Conservation (phyloP, 2,113 vertebrate genomes). For the Misgurnus anguillicaudatus region DNA sequence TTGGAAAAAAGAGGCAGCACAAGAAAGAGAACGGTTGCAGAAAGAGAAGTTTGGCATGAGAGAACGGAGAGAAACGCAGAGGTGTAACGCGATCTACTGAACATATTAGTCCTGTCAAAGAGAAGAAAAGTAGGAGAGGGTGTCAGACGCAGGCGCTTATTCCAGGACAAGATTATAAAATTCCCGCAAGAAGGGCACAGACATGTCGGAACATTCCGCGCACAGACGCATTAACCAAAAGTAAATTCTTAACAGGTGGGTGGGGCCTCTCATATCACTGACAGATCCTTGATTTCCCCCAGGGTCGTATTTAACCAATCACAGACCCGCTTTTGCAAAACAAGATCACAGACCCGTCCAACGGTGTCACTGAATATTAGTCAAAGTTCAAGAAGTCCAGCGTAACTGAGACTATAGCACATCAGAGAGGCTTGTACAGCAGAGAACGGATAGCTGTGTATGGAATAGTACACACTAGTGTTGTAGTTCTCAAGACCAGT, state of each 20-base stretch:
- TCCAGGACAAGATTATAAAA: constrained; percentile 77
- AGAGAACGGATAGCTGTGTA: background rate
- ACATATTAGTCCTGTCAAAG: constrained; percentile 77
- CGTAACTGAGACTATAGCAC: background rate
- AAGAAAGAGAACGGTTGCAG: constrained; percentile 45
- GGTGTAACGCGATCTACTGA: constrained; percentile 71
- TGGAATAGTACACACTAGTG: background rate
- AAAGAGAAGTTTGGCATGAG: constrained; percentile 49
- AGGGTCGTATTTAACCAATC: constrained; percentile 32
- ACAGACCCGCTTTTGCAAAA: constrained; percentile 30
- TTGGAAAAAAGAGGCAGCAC: constrained; percentile 39
- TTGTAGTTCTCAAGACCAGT: no score
- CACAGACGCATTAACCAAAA: constrained; percentile 49
- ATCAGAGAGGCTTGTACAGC: background rate
- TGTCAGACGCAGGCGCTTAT: constrained; percentile 74
- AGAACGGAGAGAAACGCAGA: constrained; percentile 29
- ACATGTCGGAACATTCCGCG: constrained; percentile 72
- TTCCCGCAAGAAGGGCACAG: constrained; percentile 73
- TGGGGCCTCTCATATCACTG: constrained; percentile 70
- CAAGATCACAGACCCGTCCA: constrained; percentile 36
- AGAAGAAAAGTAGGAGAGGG: constrained; percentile 51
- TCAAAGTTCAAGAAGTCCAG: constrained; percentile 27
- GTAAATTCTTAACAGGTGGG: constrained; percentile 78
- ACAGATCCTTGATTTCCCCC: constrained; percentile 66
- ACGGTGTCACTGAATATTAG: constrained; percentile 17